Evolutionary conservation across 2,888 invertebrate species (phyloP).

Genomic region (Cosmia pyralina): DNA sequence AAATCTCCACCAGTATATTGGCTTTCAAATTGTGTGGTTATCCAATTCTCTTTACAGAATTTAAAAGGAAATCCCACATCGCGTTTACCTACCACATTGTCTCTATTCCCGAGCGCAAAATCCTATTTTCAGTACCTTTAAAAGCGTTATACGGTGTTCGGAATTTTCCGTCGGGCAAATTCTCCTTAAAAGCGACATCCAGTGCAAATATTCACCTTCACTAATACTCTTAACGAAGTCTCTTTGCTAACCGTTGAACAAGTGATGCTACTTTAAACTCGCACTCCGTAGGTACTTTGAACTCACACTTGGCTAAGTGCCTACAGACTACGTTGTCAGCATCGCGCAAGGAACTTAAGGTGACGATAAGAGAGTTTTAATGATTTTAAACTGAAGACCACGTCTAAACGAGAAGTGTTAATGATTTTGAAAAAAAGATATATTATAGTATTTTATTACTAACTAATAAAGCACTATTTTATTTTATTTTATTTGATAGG

Average conservation of each 20-base stretch:
- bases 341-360: slow-evolving; percentile 60
- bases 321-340: slow-evolving; percentile 55
- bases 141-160: slow-evolving; percentile 42
- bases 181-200: slow-evolving; percentile 44
- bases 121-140: slow-evolving; percentile 46
- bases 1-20: slow-evolving; percentile 25
- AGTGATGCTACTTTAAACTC: slow-evolving; percentile 51
- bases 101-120: slow-evolving; percentile 39
- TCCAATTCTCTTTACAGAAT: slow-evolving; percentile 36
- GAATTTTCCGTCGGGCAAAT: slow-evolving; percentile 47
- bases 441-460: no score
- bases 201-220: slow-evolving; percentile 56
- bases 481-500: no score
- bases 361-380: no score
- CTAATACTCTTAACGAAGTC: slow-evolving; percentile 60
- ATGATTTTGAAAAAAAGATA: no score
- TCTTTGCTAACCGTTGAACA: slow-evolving; percentile 56
- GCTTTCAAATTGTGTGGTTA: slow-evolving; percentile 35
- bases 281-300: slow-evolving; percentile 21
- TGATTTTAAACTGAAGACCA: no score
- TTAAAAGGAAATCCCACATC: slow-evolving; percentile 49
- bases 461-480: no score
- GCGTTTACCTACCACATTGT: slow-evolving; percentile 41
- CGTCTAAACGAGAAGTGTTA: no score
- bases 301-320: slow-evolving; percentile 46